phyloP scores from a whole-genome alignment of 2,888 invertebrate species.

The Noctua fimbriata region DNA sequence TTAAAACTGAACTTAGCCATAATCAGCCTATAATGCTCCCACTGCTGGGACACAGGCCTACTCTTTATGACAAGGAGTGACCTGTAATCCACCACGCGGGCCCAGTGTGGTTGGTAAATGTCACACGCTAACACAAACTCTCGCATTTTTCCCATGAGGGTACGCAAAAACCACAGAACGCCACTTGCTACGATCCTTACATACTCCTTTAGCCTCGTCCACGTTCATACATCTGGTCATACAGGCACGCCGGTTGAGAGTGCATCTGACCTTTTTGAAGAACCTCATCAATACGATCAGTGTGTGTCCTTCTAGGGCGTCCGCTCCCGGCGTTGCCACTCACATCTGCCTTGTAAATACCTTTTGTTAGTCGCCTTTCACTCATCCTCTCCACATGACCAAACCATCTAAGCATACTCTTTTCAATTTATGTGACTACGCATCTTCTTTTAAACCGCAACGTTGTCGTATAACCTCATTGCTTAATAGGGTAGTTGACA shows the following conservation, averaged over 20 bases:
- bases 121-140: background rate
- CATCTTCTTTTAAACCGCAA: background rate
- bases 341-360: background rate
- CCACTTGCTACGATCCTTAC: background rate
- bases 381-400: background rate
- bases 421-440: background rate
- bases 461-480: background rate
- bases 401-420: background rate
- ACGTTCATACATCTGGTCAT: too few species aligned
- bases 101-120: background rate
- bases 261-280: too few species aligned
- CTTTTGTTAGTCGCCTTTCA: background rate
- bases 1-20: slow-evolving; percentile 43
- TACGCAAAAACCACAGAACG: background rate
- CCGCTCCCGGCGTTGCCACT: too few species aligned
- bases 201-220: too few species aligned
- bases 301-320: too few species aligned
- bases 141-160: background rate
- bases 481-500: too few species aligned
- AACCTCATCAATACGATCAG: too few species aligned
- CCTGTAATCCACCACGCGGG: background rate
- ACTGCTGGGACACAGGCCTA: background rate
- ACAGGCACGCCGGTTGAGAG: too few species aligned
- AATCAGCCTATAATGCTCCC: background rate
- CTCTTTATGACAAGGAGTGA: background rate